Percentiles rank a stretch among this genome's conserved stretches.
phyloP scores from a whole-genome alignment of 1,140 invertebrate genomes.

The Stratiolaelaps scimitus region DNA sequence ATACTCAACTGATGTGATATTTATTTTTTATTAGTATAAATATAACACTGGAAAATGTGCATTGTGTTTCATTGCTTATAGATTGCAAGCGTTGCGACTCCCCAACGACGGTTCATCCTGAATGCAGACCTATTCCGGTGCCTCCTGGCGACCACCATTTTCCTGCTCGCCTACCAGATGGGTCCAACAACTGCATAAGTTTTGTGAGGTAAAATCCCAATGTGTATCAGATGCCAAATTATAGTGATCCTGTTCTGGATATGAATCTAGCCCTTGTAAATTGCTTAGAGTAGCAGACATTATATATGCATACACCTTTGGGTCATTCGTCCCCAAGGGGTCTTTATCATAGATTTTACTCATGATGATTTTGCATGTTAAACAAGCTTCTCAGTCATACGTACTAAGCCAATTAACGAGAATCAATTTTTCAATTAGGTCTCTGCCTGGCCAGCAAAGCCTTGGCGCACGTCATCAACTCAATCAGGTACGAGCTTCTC shows the following conservation, averaged over 20 bases:
- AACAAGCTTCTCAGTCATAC: no score
- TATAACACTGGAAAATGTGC: conserved; percentile 38
- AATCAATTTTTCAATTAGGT: conserved; percentile 39
- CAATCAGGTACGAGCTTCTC: conserved; percentile 43
- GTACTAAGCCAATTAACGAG: no score
- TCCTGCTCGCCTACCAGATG: conserved; percentile 57
- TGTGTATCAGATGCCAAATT: no score
- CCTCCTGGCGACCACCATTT: conserved; percentile 70
- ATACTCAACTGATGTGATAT: no score
- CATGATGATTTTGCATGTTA: no score
- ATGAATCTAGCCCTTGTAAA: no score
- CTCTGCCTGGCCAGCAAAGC: conserved; percentile 69
- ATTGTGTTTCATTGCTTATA: conserved; percentile 49
- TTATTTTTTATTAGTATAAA: conserved; percentile 16
- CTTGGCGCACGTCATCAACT: conserved; percentile 51
- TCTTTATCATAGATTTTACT: background rate
- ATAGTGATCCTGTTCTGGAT: no score
- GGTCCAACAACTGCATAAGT: conserved; percentile 70
- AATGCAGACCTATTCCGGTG: conserved; percentile 74
- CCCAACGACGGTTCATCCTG: conserved; percentile 64
- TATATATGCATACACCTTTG: no score
- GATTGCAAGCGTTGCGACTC: conserved; percentile 60
- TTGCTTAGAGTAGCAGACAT: no score
- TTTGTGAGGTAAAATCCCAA: conserved; percentile 55
- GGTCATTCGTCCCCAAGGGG: background rate